Evolutionary conservation across 2,113 vertebrate species (phyloP), one percentile per base, ranked within the genome.

Genomic region (Oophaga pumilio): DNA sequence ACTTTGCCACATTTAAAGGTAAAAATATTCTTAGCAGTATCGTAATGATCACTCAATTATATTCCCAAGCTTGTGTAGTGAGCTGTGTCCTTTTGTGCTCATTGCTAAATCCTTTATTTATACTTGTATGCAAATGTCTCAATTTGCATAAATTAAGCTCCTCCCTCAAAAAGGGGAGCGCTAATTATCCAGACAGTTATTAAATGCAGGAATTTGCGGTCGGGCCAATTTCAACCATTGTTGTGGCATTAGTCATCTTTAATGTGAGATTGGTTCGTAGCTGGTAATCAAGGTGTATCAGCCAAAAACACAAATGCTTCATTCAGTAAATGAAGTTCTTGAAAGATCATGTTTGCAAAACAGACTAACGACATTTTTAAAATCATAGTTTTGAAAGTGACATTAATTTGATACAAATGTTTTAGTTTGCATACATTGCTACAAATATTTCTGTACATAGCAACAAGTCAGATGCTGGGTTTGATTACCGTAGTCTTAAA

Each of bases 201-300:
- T 59, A 17, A 57, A 76, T 74, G 53, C 69, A 85, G 84, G 28
- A 73, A 85, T 85, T 69, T 22, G 13, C 24, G 52, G 52, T 33
- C 53, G 15, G 11, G 10, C 52, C 52, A 59, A 8, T 60, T 76
- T 60, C 52, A 17, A 11, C 71, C 68, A 85, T 59, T 74, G 84
- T 60, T 76, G 71, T 60, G 56, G 69, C 59, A 73, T 76, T 85
- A 60, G 20, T 73, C 26, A 73, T 84, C 18, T 56, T 84, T 68
- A 28, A 59, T 66, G 33, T 60, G 33, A 50, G 52, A 66, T 24
- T 68, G 22, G 22, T 82, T 68, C 17, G 1, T 52, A 68, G 26
- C 62, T 52, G 33, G 60, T 68, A 82, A 68, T 66, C 33, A 82
- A 82, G 57, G 33, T 82, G 20, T 53, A 52, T 66, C 11, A 8